A percentile compares a stretch with the other conserved stretches of the same genome.
Evolutionary conservation across 2,113 vertebrate genomes (phyloP).

Genomic region (Falco punctatus): DNA sequence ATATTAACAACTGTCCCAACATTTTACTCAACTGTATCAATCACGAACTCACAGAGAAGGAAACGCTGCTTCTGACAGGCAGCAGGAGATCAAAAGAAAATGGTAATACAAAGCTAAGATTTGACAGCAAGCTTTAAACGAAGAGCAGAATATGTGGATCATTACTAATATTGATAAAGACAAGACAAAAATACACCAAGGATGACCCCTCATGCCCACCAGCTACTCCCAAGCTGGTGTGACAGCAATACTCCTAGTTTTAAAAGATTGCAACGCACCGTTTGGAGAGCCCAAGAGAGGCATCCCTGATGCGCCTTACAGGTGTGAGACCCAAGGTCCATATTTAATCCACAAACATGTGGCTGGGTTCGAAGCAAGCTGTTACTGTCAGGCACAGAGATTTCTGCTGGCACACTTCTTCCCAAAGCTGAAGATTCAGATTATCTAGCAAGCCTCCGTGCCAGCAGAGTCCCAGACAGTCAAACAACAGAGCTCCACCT

Average conservation of each 20-base stretch:
- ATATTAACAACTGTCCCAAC: neutral
- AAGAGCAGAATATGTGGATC: neutral
- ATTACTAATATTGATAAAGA: neutral
- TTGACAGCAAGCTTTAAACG: neutral
- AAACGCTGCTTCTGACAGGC: neutral
- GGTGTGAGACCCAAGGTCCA: neutral
- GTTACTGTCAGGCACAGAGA: neutral
- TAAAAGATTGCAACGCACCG: neutral
- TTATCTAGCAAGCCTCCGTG: neutral
- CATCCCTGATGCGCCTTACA: neutral
- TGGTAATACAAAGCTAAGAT: accelerated
- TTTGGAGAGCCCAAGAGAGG: neutral
- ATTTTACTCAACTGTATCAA: neutral
- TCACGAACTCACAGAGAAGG: accelerated
- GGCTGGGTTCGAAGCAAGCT: neutral
- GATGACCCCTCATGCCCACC: neutral
- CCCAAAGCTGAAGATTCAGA: neutral
- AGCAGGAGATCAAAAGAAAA: neutral
- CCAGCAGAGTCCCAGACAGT: neutral
- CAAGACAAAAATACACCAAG: neutral
- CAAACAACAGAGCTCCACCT: neutral
- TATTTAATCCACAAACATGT: neutral
- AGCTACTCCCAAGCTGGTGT: neutral
- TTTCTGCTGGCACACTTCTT: neutral
- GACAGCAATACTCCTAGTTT: neutral